Percentiles rank a stretch among this genome's conserved stretches.
Evolutionary conservation across 2,797 vertebrate species (phyloP).

Genomic region (Sarcophilus harrisii): DNA sequence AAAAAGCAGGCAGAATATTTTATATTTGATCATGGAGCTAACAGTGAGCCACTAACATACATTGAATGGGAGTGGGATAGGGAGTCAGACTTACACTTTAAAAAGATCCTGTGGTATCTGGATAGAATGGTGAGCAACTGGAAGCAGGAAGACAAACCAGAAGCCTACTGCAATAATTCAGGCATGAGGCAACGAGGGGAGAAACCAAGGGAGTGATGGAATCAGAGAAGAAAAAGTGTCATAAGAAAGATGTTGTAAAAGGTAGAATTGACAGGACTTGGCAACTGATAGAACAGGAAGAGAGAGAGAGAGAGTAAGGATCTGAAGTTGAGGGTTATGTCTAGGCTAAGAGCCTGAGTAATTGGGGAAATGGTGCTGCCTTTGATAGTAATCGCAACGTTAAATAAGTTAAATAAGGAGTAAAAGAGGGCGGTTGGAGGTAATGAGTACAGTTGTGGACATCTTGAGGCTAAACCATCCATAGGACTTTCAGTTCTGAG

Average conservation of each 20-base stretch:
- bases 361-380: background rate
- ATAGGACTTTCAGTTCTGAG: background rate
- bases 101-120: background rate
- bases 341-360: background rate
- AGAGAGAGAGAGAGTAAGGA: background rate
- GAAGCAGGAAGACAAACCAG: background rate
- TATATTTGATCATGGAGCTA: background rate
- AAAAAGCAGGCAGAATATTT: background rate
- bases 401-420: background rate
- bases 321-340: background rate
- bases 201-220: too few species aligned
- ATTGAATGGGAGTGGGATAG: background rate
- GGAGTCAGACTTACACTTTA: background rate
- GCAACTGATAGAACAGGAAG: background rate
- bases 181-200: background rate
- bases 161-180: background rate
- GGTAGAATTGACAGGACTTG: background rate
- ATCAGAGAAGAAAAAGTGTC: background rate
- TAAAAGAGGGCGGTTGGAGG: background rate
- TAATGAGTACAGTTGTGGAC: background rate
- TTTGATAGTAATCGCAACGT: background rate
- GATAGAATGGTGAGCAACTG: background rate
- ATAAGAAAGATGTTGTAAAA: background rate
- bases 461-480: background rate
- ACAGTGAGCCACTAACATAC: background rate